Conservation (phyloP, 2,888 invertebrate species). For the Nemoura dubitans region DNA sequence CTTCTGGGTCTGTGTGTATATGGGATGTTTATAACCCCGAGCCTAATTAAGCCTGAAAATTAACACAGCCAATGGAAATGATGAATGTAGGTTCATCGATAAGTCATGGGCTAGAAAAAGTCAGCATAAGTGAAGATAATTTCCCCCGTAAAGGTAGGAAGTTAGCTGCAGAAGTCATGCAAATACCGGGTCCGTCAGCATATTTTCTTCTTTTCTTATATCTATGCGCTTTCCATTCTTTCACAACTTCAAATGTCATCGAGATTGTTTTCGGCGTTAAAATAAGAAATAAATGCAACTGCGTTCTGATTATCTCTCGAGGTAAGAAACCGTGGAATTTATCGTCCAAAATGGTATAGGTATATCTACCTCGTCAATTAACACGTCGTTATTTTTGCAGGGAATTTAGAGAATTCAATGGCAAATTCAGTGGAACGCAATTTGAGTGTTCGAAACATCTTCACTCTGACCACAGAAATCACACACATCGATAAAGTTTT, state of each 20-base stretch:
- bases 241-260: background rate
- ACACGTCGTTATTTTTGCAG: background rate
- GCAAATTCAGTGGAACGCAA: background rate
- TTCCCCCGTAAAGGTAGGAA: too few species aligned
- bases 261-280: background rate
- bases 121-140: too few species aligned
- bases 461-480: background rate
- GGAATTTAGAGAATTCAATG: background rate
- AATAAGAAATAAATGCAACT: background rate
- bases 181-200: too few species aligned
- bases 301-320: background rate
- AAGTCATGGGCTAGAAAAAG: too few species aligned
- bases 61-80: too few species aligned
- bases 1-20: too few species aligned
- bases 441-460: background rate
- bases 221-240: background rate
- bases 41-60: too few species aligned
- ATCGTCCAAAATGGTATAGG: too few species aligned
- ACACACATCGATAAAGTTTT: background rate
- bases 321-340: background rate
- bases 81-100: too few species aligned
- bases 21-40: too few species aligned
- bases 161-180: too few species aligned
- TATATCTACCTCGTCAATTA: background rate
- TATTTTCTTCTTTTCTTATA: too few species aligned